Evolutionary conservation across 2,113 vertebrate genomes (phyloP).

Genomic region (Siphamia tubifer): DNA sequence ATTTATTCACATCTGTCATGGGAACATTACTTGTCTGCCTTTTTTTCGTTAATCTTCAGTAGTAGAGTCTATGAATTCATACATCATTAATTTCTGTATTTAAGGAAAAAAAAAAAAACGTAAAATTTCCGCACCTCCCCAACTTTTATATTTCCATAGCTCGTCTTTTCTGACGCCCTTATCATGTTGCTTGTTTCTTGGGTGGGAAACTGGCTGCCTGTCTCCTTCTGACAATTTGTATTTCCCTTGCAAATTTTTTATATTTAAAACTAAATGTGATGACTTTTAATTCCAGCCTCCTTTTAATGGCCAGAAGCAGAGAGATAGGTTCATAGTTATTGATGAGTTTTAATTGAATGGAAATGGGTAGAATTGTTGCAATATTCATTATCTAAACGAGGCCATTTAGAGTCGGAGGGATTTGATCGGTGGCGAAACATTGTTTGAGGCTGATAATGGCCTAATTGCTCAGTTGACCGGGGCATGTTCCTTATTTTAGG

Average conservation of each 20-base stretch:
- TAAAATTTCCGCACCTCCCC: background rate
- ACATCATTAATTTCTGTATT: background rate
- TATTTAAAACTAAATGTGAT: slow-evolving; percentile 29
- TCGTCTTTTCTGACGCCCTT: background rate
- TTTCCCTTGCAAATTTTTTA: slow-evolving; percentile 21
- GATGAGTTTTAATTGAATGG: slow-evolving; percentile 64
- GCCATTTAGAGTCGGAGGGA: slow-evolving; percentile 55
- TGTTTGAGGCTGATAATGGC: slow-evolving; percentile 56
- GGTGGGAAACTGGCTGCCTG: background rate
- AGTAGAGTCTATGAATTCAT: background rate
- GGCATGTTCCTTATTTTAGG: slow-evolving; percentile 51
- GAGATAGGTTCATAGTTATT: slow-evolving; percentile 46
- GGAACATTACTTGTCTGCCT: slow-evolving; percentile 3
- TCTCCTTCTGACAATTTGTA: slow-evolving; percentile 21
- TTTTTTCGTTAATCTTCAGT: background rate
- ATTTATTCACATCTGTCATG: slow-evolving; percentile 40
- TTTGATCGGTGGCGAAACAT: slow-evolving; percentile 53
- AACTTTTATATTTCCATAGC: background rate
- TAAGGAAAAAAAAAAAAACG: too few relatives aligned
- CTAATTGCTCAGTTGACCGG: slow-evolving; percentile 63
- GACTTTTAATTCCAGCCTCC: slow-evolving; percentile 43
- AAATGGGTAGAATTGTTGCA: slow-evolving; percentile 44
- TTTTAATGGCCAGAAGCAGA: slow-evolving; percentile 35
- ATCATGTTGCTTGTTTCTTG: slow-evolving; percentile 12
- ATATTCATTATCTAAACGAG: slow-evolving; percentile 67